These are phyloP conservation scores for Drosophila ustulata DNA, from an alignment of 2,888 invertebrate genomes.

Conservation along the genomic window DNA sequence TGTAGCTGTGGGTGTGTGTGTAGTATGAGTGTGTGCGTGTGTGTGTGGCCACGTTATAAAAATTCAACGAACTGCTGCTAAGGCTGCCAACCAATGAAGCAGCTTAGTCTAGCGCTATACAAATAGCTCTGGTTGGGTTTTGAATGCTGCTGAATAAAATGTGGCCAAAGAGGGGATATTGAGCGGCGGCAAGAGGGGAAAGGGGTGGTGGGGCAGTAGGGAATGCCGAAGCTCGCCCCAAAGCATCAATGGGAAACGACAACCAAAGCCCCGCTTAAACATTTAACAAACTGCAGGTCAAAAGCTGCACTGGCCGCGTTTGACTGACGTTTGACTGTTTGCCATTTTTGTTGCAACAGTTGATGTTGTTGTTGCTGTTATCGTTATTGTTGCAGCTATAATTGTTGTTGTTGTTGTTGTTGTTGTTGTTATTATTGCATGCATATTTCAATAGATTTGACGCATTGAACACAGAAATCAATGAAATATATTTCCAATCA, in stretches of 20 bases:
- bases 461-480: conserved; percentile 52
- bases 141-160: conserved; percentile 9
- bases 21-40: conserved; percentile 11
- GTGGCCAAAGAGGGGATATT: neutral
- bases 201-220: neutral
- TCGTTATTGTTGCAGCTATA: conserved; percentile 9
- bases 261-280: conserved; percentile 73
- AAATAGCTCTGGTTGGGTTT: conserved; percentile 47
- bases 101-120: conserved; percentile 55
- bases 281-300: conserved; percentile 76
- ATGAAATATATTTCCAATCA: conserved; percentile 77
- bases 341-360: conserved; percentile 6
- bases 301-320: conserved; percentile 72
- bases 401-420: conserved; percentile 27
- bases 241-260: conserved; percentile 34
- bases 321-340: conserved; percentile 68
- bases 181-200: neutral
- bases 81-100: conserved; percentile 45
- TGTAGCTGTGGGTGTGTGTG: conserved; percentile 2
- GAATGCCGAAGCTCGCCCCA: conserved; percentile 12
- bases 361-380: conserved; percentile 22
- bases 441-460: conserved; percentile 65
- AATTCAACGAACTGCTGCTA: conserved; percentile 69
- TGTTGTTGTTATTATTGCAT: conserved; percentile 41
- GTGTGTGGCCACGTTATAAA: conserved; percentile 70